Conservation (phyloP, 2,113 vertebrate genomes). For the Romanogobio albipinnatus region DNA sequence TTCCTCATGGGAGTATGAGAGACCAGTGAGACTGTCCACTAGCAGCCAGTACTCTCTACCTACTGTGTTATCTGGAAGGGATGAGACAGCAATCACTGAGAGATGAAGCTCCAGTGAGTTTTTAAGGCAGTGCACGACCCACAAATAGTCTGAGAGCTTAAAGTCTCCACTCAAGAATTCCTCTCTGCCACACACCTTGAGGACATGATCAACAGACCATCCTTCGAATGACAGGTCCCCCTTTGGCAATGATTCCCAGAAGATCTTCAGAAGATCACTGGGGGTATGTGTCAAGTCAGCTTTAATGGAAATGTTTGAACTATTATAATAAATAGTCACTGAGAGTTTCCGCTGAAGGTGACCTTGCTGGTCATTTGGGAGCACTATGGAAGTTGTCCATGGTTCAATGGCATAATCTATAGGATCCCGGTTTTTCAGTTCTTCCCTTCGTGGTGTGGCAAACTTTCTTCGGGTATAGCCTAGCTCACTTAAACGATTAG, state of each 20-base stretch:
- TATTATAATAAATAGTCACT: conserved; percentile 67
- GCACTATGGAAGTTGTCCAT: conserved; percentile 66
- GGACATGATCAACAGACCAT: conserved; percentile 58
- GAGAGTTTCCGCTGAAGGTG: conserved; percentile 59
- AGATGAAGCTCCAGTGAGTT: conserved; percentile 70
- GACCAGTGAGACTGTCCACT: conserved; percentile 74
- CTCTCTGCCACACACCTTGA: conserved; percentile 78
- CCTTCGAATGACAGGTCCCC: conserved; percentile 36
- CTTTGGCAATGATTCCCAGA: conserved; percentile 58
- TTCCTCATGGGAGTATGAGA: conserved; percentile 74
- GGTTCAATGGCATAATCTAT: conserved; percentile 73
- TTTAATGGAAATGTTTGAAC: conserved; percentile 64
- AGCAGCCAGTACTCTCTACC: conserved; percentile 70
- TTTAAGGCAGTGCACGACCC: conserved; percentile 76
- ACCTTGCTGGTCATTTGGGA: conserved; percentile 64
- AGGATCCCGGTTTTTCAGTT: conserved; percentile 67
- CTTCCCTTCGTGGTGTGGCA: conserved; percentile 66
- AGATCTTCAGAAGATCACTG: conserved; percentile 59
- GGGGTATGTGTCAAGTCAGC: conserved; percentile 61
- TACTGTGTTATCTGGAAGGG: conserved; percentile 65
- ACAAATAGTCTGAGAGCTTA: conserved; percentile 69
- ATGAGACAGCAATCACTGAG: conserved; percentile 64
- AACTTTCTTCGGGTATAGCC: conserved; percentile 77
- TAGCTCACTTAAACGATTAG: conserved; percentile 71
- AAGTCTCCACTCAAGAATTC: conserved; percentile 74